These are phyloP conservation scores for Caranx ignobilis DNA, from an alignment of 2,113 vertebrate species.

Conservation along the genomic window DNA sequence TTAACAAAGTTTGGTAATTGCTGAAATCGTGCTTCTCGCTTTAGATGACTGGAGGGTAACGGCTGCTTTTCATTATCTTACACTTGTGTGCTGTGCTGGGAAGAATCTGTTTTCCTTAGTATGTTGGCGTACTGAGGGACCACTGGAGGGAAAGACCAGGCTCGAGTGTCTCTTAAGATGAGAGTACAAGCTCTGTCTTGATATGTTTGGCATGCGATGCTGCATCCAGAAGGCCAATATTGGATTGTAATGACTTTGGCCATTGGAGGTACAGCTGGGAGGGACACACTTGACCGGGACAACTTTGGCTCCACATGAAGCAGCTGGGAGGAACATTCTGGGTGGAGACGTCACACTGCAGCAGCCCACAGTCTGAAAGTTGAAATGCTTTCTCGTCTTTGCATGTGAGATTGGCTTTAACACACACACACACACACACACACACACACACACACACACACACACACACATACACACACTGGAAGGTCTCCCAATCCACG, in stretches of 20 bases:
- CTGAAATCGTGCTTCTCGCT: constrained; percentile 1
- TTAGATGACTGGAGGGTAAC: neutral
- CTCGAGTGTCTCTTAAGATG: constrained; percentile 37
- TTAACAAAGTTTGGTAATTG: constrained; percentile 35
- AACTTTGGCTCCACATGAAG: constrained; percentile 38
- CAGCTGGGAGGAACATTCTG: constrained; percentile 58
- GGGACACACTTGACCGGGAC: constrained; percentile 4
- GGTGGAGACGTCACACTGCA: constrained; percentile 49
- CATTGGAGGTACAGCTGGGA: constrained; percentile 24
- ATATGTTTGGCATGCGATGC: constrained; percentile 39
- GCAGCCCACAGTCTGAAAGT: constrained; percentile 40
- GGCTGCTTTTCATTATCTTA: constrained; percentile 4
- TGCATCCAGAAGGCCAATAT: constrained; percentile 51
- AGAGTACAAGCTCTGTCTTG: constrained; percentile 37
- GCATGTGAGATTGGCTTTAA: constrained; percentile 31
- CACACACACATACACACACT: constrained; percentile 9
- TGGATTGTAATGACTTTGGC: constrained; percentile 58
- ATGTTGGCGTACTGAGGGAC: neutral
- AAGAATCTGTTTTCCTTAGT: constrained; percentile 23
- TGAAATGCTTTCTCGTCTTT: constrained; percentile 45
- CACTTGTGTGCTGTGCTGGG: neutral
- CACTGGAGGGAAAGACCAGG: constrained; percentile 36
- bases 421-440: constrained; percentile 16
- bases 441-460: neutral
- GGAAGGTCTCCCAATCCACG: constrained; percentile 36